Evolutionary conservation across 2,888 invertebrate species (phyloP).

Genomic region (Acrobasis suavella): DNA sequence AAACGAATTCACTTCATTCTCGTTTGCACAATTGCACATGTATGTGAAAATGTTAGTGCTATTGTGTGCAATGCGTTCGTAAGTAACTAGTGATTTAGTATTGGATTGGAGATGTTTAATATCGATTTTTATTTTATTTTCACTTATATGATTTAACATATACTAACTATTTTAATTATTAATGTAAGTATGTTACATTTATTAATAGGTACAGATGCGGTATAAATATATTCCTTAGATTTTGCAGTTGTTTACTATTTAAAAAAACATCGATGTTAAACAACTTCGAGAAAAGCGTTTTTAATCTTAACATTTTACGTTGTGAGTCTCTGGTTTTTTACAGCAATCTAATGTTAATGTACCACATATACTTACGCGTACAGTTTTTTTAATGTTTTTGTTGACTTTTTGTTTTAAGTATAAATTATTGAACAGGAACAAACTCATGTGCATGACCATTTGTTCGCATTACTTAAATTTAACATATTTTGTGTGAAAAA

Average conservation of each 20-base stretch:
- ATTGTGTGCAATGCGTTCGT: constrained; percentile 9
- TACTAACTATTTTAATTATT: too few species aligned
- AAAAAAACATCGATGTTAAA: constrained; percentile 10
- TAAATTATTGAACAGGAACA: neutral
- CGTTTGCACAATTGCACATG: constrained; percentile 22
- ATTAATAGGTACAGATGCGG: too few species aligned
- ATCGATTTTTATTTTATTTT: constrained; percentile 3
- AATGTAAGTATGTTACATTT: too few species aligned
- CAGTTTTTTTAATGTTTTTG: constrained; percentile 8
- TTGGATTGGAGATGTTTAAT: constrained; percentile 5
- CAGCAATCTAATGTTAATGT: neutral
- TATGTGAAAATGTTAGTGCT: constrained; percentile 1
- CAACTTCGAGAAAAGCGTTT: neutral
- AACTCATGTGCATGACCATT: neutral
- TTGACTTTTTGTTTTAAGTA: neutral
- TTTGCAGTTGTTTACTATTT: neutral
- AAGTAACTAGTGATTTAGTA: neutral
- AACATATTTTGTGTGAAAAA: neutral
- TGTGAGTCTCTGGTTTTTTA: neutral
- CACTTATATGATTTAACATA: neutral
- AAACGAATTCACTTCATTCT: constrained; percentile 18
- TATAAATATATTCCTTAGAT: too few species aligned
- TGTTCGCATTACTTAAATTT: neutral
- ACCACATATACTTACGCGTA: constrained; percentile 1
- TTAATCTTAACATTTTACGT: neutral